Conservation (phyloP, 2,113 vertebrate species). For the Rafetus swinhoei region DNA sequence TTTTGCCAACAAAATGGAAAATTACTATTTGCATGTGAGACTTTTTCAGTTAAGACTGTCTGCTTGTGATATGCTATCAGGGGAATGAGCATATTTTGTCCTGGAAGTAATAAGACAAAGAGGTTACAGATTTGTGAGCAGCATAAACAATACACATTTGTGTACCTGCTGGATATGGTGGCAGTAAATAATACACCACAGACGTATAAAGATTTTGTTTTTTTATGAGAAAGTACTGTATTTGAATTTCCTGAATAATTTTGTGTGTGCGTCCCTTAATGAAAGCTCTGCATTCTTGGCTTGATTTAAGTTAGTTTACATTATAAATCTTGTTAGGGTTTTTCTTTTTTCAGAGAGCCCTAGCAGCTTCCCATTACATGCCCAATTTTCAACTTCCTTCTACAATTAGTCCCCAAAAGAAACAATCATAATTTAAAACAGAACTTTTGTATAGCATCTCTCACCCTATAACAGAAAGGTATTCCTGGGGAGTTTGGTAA, state of each 20-base stretch:
- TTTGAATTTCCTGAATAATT: not conserved
- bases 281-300: not conserved
- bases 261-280: not conserved
- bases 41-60: not conserved
- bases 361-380: not conserved
- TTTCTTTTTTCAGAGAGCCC: not conserved
- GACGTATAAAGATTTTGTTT: not conserved
- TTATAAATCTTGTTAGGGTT: not conserved
- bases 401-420: not conserved
- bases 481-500: not conserved
- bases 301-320: not conserved
- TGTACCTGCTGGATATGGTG: not conserved
- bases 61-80: not conserved
- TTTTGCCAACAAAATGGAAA: not conserved
- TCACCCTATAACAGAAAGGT: not conserved
- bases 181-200: rapidly evolving
- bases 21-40: not conserved
- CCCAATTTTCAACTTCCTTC: not conserved
- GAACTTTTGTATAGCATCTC: rapidly evolving
- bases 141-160: not conserved
- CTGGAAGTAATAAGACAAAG: not conserved
- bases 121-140: not conserved
- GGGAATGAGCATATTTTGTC: not conserved
- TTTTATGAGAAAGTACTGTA: rapidly evolving
- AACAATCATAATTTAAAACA: not conserved